Conservation (phyloP, 2,888 invertebrate species). For the Drosophila multiciliata region DNA sequence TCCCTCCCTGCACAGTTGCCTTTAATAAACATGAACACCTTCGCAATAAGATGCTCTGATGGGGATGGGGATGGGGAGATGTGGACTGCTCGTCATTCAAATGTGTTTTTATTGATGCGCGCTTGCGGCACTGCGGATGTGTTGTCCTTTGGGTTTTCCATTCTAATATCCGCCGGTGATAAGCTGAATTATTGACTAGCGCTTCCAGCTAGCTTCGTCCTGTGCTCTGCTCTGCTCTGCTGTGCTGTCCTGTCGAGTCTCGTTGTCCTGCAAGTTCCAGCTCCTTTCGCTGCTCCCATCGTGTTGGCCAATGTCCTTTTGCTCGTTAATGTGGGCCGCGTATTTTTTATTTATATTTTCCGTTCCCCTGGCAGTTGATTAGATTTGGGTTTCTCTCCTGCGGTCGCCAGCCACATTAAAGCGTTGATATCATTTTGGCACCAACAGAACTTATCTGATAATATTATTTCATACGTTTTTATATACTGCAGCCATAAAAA, state of each 20-base stretch:
- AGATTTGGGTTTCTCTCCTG: slow-evolving; percentile 54
- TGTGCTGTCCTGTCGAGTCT: slow-evolving; percentile 22
- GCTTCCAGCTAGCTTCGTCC: slow-evolving; percentile 35
- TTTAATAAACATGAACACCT: slow-evolving; percentile 77
- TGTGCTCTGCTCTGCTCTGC: slow-evolving; percentile 39
- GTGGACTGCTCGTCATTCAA: slow-evolving; percentile 51
- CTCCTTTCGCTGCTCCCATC: slow-evolving; percentile 20
- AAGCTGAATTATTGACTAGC: slow-evolving; percentile 83
- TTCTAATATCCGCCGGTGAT: slow-evolving; percentile 84
- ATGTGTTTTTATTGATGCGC: slow-evolving; percentile 77
- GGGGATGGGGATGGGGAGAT: neutral
- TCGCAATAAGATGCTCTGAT: slow-evolving; percentile 44
- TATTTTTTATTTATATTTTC: slow-evolving; percentile 39
- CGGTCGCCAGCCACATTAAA: slow-evolving; percentile 47
- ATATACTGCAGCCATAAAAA: neutral
- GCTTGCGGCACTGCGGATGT: slow-evolving; percentile 68
- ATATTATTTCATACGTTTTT: slow-evolving; percentile 50
- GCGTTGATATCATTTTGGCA: slow-evolving; percentile 61
- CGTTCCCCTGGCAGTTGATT: slow-evolving; percentile 58
- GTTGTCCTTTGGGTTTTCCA: slow-evolving; percentile 80
- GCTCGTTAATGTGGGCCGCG: slow-evolving; percentile 49
- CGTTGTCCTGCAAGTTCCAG: slow-evolving; percentile 16
- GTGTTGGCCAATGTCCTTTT: slow-evolving; percentile 49
- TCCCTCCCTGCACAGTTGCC: slow-evolving; percentile 11
- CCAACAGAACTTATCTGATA: slow-evolving; percentile 65